phyloP scores from a whole-genome alignment of 2,113 vertebrate genomes.

The Phocoena sinus region DNA sequence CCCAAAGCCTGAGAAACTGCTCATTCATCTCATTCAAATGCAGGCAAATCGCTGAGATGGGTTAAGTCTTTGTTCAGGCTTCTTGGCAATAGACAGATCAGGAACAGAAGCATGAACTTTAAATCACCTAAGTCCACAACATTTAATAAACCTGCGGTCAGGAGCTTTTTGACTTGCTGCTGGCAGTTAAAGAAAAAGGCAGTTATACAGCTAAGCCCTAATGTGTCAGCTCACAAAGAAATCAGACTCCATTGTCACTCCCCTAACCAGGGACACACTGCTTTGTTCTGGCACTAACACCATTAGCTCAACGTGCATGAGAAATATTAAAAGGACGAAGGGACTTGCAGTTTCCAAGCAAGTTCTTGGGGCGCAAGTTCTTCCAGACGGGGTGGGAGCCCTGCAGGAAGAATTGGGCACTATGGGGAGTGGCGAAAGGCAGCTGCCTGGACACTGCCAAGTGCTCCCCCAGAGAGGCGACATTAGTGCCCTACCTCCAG shows the following conservation, averaged over 20 bases:
- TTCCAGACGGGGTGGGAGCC: neutral
- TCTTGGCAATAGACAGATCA: constrained; percentile 23
- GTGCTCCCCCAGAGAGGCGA: rapidly evolving
- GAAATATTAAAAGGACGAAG: constrained; percentile 17
- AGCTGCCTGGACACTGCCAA: neutral
- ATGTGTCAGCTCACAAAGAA: neutral
- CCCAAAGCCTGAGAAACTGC: neutral
- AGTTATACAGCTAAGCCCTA: constrained; percentile 52
- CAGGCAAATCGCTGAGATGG: constrained; percentile 25
- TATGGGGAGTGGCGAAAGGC: neutral
- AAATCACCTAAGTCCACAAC: constrained; percentile 1
- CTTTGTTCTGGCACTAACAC: neutral
- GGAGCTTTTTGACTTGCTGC: constrained; percentile 34
- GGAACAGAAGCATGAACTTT: constrained; percentile 29
- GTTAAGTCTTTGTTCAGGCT: constrained; percentile 8
- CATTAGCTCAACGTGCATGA: neutral
- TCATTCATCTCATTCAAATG: constrained; percentile 38
- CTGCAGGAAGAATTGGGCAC: neutral
- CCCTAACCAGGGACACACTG: neutral
- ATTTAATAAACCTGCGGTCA: constrained; percentile 36
- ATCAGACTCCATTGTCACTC: constrained; percentile 34
- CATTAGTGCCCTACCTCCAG: neutral
- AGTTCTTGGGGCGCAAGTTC: neutral
- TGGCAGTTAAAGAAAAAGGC: constrained; percentile 40
- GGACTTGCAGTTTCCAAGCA: neutral